Base-by-base conservation (phyloP, 2,888 invertebrate species). In the Ochropleura leucogaster region DNA sequence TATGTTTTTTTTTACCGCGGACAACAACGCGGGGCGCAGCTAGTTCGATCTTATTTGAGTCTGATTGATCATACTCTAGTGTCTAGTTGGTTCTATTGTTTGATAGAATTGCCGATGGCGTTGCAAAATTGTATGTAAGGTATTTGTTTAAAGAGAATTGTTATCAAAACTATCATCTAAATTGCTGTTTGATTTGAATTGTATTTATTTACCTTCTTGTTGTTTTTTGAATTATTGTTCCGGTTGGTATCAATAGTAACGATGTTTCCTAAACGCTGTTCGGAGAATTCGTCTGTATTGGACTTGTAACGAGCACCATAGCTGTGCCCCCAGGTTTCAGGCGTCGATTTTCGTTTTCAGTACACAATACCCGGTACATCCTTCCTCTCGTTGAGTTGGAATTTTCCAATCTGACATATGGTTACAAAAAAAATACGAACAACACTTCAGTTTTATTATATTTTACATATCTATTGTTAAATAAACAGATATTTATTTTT, bases 31-130 rank as follows among this genome's bases (percentile, higher is more conserved):
- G 6, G 49, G 6, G 1, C 6, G 5, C 14, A 49, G 49, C 49
- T 49, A 49, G 49, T 16, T 62, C 57, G 57, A 64, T 76, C 70
- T 70, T 57, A 66, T 67, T 72, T 55, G 20, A 49, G 53, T 53
- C 51, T 80, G 80, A 67, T 74, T 67, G 70, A 76, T 79, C 63
- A 77, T 64, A 79, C 64, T 30, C 30, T 72, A 63, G 62, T 42
- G 40, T 63, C 75, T 51, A 72, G 64, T 79, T 71, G 62, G n/a
- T 20, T 47, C 72, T 74, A 77, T 85, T 85, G 85, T 84, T 84
- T 72, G 40, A 65, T 6, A 71, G 57, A 70, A 75, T 62, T 59
- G 80, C 84, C 80, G 30, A 44, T 66, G 76, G 81, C 84, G 44
- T 59, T 83, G 53, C 62, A 57, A 68, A 71, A 82, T 74, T 81